Evolutionary conservation across 2,888 invertebrate genomes (phyloP).

Genomic region (Drosophila multiciliata): DNA sequence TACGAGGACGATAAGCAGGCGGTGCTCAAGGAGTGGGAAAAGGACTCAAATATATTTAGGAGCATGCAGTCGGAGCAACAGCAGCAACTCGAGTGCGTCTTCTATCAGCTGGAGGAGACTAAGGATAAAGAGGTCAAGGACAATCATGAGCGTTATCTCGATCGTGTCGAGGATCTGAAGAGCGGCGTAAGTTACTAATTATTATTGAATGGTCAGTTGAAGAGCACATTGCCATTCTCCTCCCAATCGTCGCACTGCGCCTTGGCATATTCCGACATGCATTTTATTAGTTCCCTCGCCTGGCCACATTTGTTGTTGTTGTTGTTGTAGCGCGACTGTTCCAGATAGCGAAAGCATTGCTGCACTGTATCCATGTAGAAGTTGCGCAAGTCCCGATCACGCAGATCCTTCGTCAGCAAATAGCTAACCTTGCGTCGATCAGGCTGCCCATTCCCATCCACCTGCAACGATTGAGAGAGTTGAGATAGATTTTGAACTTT

Average conservation of each 20-base stretch:
- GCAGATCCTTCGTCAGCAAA: conserved; percentile 87
- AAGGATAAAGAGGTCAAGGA: conserved; percentile 80
- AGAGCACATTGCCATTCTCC: conserved; percentile 85
- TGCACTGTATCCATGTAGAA: conserved; percentile 90
- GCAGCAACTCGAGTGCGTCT: conserved; percentile 87
- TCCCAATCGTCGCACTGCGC: conserved; percentile 92
- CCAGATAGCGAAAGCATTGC: conserved; percentile 89
- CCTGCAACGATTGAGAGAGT: conserved; percentile 51
- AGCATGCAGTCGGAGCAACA: conserved; percentile 86
- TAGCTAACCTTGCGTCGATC: conserved; percentile 88
- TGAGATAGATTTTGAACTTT: neutral
- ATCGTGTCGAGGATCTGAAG: conserved; percentile 86
- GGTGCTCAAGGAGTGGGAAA: conserved; percentile 86
- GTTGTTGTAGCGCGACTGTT: conserved; percentile 86
- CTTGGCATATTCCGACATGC: conserved; percentile 90
- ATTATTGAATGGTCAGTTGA: conserved; percentile 69
- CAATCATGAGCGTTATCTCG: conserved; percentile 85
- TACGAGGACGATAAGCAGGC: conserved; percentile 87
- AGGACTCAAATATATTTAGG: conserved; percentile 86
- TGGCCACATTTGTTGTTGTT: conserved; percentile 87
- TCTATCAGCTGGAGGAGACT: conserved; percentile 87
- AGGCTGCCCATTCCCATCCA: conserved; percentile 85
- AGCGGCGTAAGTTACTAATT: conserved; percentile 83
- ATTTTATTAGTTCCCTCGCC: conserved; percentile 86
- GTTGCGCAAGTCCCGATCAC: conserved; percentile 88